These are phyloP conservation scores for Andrena camellia DNA, from an alignment of 2,888 invertebrate species.

Conservation along the genomic window DNA sequence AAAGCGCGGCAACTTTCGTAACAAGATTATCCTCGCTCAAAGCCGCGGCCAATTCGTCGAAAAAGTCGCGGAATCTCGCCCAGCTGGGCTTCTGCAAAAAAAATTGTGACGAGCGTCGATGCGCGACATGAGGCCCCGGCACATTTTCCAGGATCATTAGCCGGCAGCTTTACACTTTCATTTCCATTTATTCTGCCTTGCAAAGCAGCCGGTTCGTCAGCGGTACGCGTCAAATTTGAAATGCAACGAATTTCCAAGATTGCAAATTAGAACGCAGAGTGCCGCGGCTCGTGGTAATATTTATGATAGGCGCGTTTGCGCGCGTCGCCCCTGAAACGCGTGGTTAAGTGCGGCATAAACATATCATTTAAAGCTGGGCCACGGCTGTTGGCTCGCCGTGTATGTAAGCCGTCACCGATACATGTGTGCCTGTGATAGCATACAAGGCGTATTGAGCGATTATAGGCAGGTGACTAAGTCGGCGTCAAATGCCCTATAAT, in stretches of 20 bases:
- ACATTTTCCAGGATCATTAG: constrained; percentile 50
- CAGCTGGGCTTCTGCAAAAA: not conserved
- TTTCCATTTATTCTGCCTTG: constrained; percentile 64
- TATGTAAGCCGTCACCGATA: constrained; percentile 43
- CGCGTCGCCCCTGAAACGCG: constrained; percentile 12
- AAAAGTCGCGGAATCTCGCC: not conserved
- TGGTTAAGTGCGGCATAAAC: constrained; percentile 49
- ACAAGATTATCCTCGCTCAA: not conserved
- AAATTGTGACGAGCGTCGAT: constrained; percentile 12
- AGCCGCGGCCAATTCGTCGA: not conserved
- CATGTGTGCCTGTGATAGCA: constrained; percentile 33
- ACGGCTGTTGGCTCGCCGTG: not conserved
- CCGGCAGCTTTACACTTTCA: constrained; percentile 48
- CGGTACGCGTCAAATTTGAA: constrained; percentile 50
- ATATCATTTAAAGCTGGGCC: constrained; percentile 43
- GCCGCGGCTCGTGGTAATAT: constrained; percentile 33
- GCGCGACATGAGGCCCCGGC: not conserved
- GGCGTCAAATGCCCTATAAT: constrained; percentile 38
- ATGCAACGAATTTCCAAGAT: constrained; percentile 61
- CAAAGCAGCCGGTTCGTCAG: constrained; percentile 56
- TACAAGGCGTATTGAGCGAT: constrained; percentile 32
- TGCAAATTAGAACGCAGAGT: constrained; percentile 53
- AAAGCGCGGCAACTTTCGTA: not conserved
- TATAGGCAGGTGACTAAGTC: constrained; percentile 33
- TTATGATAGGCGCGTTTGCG: constrained; percentile 29